These are phyloP conservation scores for Paraescarpia echinospica DNA, from an alignment of 1,140 invertebrate species.

Conservation along the genomic window DNA sequence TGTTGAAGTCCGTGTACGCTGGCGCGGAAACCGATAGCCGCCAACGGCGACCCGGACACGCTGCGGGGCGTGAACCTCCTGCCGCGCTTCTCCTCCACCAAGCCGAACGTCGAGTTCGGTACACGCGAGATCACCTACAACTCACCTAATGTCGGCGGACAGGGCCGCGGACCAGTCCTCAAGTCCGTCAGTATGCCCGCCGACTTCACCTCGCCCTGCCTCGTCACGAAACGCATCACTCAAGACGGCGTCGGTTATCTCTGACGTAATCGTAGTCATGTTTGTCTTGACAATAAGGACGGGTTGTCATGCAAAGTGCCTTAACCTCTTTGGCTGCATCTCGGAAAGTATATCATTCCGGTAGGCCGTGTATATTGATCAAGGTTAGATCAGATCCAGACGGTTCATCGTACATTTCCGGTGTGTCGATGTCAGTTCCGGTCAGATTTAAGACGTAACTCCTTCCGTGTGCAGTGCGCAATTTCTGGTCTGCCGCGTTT, in stretches of 20 bases:
- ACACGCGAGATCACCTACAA: background rate
- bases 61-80: background rate
- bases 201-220: background rate
- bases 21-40: background rate
- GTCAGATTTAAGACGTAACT: background rate
- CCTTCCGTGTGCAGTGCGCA: background rate
- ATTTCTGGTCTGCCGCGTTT: background rate
- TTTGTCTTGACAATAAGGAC: background rate
- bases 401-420: background rate
- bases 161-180: background rate
- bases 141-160: background rate
- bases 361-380: background rate
- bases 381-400: too few relatives aligned
- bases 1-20: background rate
- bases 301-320: background rate
- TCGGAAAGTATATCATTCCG: background rate
- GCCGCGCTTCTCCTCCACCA: background rate
- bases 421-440: background rate
- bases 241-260: constrained; percentile 13
- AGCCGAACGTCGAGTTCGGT: background rate
- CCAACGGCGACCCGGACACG: background rate
- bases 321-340: background rate
- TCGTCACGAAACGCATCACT: background rate
- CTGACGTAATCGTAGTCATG: background rate
- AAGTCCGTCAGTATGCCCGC: background rate